Evolutionary conservation across 2,888 invertebrate species (phyloP).

Genomic region (Lepetodrilus schrolli): DNA sequence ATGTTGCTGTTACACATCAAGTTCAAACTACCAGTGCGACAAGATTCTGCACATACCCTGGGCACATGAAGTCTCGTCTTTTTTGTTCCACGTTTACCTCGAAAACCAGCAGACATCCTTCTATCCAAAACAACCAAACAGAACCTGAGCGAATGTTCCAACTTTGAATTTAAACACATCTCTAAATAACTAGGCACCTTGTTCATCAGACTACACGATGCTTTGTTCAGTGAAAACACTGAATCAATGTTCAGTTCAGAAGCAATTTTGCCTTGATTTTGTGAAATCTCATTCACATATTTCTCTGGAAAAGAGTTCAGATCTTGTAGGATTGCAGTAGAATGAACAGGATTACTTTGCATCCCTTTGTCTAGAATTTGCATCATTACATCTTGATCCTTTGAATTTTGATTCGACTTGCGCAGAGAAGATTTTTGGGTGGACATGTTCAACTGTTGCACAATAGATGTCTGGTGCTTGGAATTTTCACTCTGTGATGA

Average conservation of each 20-base stretch:
- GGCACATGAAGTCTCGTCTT: background rate
- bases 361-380: no score
- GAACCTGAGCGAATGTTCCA: background rate
- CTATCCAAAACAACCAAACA: background rate
- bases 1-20: background rate
- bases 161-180: background rate
- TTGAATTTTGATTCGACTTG: no score
- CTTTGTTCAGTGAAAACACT: background rate
- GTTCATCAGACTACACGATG: background rate
- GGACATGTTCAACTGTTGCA: no score
- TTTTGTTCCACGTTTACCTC: background rate
- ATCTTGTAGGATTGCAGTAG: no score
- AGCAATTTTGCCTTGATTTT: no score
- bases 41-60: background rate
- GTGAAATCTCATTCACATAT: no score
- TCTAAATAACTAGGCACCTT: slow-evolving; percentile 3
- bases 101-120: background rate
- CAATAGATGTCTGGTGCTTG: no score
- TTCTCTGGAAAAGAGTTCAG: no score
- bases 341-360: no score
- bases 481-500: no score
- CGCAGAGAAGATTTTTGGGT: no score
- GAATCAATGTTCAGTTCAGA: background rate
- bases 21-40: background rate
- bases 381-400: no score